phyloP scores from a whole-genome alignment of 2,888 invertebrate species.

The Hemistola chrysoprasaria region DNA sequence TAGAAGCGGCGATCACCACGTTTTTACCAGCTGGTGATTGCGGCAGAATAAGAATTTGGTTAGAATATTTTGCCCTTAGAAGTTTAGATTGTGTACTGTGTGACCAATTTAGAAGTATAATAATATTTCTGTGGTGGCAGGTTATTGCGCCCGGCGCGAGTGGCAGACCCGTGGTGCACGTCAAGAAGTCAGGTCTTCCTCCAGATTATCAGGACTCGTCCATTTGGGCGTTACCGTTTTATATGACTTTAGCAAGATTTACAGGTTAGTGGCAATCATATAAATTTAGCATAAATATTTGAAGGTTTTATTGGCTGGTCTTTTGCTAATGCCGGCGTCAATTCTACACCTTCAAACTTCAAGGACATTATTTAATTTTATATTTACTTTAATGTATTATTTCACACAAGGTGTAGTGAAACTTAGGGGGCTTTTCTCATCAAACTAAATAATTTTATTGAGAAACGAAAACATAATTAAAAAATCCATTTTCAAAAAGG shows the following conservation, averaged over 20 bases:
- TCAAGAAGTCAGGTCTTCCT: slow-evolving; percentile 72
- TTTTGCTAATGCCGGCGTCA: slow-evolving; percentile 15
- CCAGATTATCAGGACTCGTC: slow-evolving; percentile 85
- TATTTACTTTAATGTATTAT: too few species aligned
- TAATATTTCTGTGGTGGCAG: slow-evolving; percentile 55
- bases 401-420: too few species aligned
- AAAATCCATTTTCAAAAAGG: too few species aligned
- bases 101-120: slow-evolving; percentile 11
- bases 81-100: slow-evolving; percentile 35
- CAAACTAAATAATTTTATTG: too few species aligned
- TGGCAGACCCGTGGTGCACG: slow-evolving; percentile 64
- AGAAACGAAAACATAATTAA: too few species aligned
- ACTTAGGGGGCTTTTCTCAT: too few species aligned
- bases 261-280: slow-evolving; percentile 85
- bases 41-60: slow-evolving; percentile 61
- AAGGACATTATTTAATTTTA: background rate
- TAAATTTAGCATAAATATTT: background rate
- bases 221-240: slow-evolving; percentile 95
- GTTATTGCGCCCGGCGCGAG: slow-evolving; percentile 70
- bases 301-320: slow-evolving; percentile 8
- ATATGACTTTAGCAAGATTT: slow-evolving; percentile 98
- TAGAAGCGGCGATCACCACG: slow-evolving; percentile 68
- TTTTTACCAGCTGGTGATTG: slow-evolving; percentile 80
- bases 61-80: slow-evolving; percentile 45
- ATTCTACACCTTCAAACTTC: slow-evolving; percentile 2